phyloP scores from a whole-genome alignment of 2,797 vertebrate species.

The Eulemur albifrons region DNA sequence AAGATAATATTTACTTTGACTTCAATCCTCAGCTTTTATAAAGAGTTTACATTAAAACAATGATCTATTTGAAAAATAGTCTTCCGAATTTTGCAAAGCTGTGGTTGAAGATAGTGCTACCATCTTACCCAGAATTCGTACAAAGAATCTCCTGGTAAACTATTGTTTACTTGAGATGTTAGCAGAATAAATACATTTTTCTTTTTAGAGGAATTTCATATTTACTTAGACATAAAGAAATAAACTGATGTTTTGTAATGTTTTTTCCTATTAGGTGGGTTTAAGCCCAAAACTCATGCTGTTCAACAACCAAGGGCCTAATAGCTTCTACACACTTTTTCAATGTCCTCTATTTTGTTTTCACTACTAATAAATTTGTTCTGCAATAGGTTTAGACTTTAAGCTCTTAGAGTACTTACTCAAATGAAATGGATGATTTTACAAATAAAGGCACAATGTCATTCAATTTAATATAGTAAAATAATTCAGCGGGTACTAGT shows the following conservation, averaged over 20 bases:
- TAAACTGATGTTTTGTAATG: neutral
- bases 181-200: neutral
- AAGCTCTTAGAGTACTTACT: neutral
- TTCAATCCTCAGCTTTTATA: neutral
- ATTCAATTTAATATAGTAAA: neutral
- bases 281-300: neutral
- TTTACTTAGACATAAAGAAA: neutral
- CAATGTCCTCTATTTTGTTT: neutral
- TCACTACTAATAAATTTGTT: neutral
- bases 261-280: neutral
- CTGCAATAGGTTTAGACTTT: neutral
- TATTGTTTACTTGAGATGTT: neutral
- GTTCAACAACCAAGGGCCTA: neutral
- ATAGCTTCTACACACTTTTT: neutral
- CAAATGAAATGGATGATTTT: neutral
- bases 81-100: neutral
- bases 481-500: neutral
- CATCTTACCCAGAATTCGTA: neutral
- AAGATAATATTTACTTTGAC: neutral
- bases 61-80: slow-evolving; percentile 20
- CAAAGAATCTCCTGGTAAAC: neutral
- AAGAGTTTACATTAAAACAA: slow-evolving; percentile 15
- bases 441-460: neutral
- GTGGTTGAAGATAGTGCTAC: neutral
- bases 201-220: neutral